Conservation (phyloP, 2,888 invertebrate genomes). For the Macrophya alboannulata region DNA sequence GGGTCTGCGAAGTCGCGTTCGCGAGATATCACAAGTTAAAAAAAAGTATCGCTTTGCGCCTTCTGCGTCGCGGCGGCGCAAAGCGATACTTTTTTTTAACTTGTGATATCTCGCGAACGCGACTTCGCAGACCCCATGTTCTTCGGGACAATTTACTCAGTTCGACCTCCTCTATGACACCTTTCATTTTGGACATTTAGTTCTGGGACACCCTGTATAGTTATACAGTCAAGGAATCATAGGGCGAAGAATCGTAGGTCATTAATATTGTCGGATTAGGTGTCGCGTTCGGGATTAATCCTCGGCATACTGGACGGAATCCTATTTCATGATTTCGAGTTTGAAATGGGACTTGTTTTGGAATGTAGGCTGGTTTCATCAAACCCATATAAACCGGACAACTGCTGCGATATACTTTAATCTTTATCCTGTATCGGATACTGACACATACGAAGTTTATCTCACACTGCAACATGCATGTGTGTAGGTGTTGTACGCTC, state of each 20-base stretch:
- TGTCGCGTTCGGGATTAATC: slow-evolving; percentile 75
- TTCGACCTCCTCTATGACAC: too few species aligned
- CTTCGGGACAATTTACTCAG: too few species aligned
- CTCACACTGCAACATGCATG: background rate
- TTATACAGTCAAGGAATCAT: slow-evolving; percentile 51
- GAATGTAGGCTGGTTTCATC: slow-evolving; percentile 71
- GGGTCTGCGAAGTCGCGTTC: too few species aligned
- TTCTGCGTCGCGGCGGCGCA: too few species aligned
- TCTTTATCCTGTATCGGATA: background rate
- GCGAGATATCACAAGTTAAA: too few species aligned
- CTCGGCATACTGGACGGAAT: slow-evolving; percentile 69
- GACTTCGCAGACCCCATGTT: too few species aligned
- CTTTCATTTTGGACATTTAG: too few species aligned
- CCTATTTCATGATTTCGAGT: slow-evolving; percentile 74
- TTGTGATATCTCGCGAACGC: too few species aligned
- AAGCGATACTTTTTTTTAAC: too few species aligned
- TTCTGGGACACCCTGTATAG: too few species aligned
- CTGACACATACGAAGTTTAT: too few species aligned
- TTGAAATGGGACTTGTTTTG: slow-evolving; percentile 69
- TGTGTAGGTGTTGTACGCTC: background rate
- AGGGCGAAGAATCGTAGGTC: slow-evolving; percentile 73
- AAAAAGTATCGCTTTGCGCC: too few species aligned
- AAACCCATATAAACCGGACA: background rate
- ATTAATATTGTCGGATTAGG: slow-evolving; percentile 80
- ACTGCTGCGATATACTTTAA: background rate